These are phyloP conservation scores for Platerodrilus igneus DNA, from an alignment of 2,888 invertebrate genomes.

Conservation along the genomic window DNA sequence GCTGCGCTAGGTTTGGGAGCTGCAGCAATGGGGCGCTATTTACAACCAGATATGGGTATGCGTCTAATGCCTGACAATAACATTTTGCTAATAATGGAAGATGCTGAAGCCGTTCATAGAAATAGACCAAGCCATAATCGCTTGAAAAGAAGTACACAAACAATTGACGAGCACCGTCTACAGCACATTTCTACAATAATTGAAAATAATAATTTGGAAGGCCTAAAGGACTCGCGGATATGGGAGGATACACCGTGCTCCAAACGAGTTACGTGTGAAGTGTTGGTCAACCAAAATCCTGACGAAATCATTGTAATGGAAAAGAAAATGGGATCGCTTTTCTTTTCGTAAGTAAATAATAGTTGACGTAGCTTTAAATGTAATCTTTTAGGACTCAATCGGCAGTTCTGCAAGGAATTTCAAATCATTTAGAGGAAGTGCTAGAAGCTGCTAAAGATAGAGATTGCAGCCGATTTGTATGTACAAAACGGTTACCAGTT, in stretches of 20 bases:
- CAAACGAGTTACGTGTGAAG: conserved; percentile 71
- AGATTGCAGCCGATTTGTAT: conserved; percentile 63
- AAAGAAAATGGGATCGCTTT: conserved; percentile 71
- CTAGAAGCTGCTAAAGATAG: conserved; percentile 67
- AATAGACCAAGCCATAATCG: conserved; percentile 7
- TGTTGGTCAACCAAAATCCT: conserved; percentile 63
- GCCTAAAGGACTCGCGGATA: conserved; percentile 43
- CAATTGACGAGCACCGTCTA: conserved; percentile 45
- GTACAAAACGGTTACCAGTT: conserved; percentile 44
- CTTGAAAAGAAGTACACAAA: conserved; percentile 27
- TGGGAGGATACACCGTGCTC: conserved; percentile 77
- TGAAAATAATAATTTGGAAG: conserved; percentile 34
- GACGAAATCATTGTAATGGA: conserved; percentile 72
- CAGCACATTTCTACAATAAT: conserved; percentile 40
- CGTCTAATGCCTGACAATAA: too few species aligned
- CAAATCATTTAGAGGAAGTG: conserved; percentile 67
- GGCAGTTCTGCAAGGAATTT: conserved; percentile 55
- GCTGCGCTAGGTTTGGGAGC: conserved; percentile 78
- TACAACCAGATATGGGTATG: conserved; percentile 42
- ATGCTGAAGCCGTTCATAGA: conserved; percentile 10
- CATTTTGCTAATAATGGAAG: conserved; percentile 38
- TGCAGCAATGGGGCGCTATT: conserved; percentile 68
- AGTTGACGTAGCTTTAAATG: background rate
- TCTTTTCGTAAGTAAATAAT: conserved; percentile 60
- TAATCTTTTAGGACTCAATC: conserved; percentile 58